Evolutionary conservation across 2,797 vertebrate species (phyloP).

Genomic region (Poliocrania exsul): DNA sequence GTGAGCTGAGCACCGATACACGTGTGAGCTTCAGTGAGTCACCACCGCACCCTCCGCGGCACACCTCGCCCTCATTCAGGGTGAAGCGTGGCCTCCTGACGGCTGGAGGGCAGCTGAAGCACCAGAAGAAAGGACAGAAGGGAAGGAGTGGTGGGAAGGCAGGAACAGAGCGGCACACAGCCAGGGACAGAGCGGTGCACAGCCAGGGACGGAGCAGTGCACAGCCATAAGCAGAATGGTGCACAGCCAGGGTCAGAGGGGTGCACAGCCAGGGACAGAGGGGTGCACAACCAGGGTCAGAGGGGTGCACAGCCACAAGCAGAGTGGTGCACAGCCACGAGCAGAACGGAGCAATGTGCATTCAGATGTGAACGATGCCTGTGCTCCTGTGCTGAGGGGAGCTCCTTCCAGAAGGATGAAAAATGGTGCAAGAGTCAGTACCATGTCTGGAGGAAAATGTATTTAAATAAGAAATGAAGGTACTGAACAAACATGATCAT

Average conservation of each 20-base stretch:
- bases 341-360: accelerated
- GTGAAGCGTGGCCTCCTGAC: background rate
- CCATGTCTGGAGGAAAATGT: background rate
- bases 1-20: background rate
- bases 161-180: background rate
- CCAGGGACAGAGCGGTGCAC: accelerated
- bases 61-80: background rate
- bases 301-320: too few relatives aligned
- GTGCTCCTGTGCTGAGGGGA: background rate
- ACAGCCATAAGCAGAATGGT: too few relatives aligned
- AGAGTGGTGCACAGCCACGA: too few relatives aligned
- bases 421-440: background rate
- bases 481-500: background rate
- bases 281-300: too few relatives aligned
- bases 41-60: background rate
- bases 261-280: too few relatives aligned
- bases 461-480: background rate
- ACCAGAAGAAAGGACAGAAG: accelerated
- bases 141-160: background rate
- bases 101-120: background rate
- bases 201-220: too few relatives aligned
- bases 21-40: accelerated
- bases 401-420: accelerated
- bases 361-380: accelerated
- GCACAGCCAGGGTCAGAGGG: too few relatives aligned